Conservation (phyloP, 2,113 vertebrate genomes). For the Malurus elegans region DNA sequence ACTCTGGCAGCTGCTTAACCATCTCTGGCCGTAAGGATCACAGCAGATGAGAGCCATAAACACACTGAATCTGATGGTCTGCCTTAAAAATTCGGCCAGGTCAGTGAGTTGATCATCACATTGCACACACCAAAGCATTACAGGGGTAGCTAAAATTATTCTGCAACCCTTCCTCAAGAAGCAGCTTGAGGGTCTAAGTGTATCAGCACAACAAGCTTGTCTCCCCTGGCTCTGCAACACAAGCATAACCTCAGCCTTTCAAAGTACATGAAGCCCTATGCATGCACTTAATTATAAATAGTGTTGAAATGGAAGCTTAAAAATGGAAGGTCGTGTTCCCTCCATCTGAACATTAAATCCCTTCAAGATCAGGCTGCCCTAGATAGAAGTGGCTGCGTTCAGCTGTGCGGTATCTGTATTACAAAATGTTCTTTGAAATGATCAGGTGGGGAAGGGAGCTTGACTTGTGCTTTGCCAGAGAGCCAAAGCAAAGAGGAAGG, state of each 20-base stretch:
- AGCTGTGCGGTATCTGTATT: background rate
- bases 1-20: background rate
- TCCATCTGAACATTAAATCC: constrained; percentile 50
- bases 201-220: background rate
- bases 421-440: constrained; percentile 33
- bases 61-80: background rate
- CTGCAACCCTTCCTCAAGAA: background rate
- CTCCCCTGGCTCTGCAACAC: constrained; percentile 10
- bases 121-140: background rate
- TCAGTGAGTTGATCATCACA: background rate
- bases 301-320: constrained; percentile 35
- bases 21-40: background rate
- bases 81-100: background rate
- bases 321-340: constrained; percentile 42
- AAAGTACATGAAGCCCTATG: background rate
- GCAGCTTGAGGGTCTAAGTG: background rate
- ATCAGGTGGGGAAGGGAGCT: background rate
- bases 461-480: background rate
- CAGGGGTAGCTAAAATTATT: background rate
- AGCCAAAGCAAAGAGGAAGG: constrained; percentile 23
- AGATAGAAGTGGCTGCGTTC: constrained; percentile 26
- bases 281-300: constrained; percentile 43
- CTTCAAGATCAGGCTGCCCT: constrained; percentile 47
- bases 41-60: background rate
- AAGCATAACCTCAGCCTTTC: constrained; percentile 2